A percentile compares a stretch with the other conserved stretches of the same genome.
phyloP scores from a whole-genome alignment of 2,888 invertebrate genomes.

The Epirrhoe tristata region DNA sequence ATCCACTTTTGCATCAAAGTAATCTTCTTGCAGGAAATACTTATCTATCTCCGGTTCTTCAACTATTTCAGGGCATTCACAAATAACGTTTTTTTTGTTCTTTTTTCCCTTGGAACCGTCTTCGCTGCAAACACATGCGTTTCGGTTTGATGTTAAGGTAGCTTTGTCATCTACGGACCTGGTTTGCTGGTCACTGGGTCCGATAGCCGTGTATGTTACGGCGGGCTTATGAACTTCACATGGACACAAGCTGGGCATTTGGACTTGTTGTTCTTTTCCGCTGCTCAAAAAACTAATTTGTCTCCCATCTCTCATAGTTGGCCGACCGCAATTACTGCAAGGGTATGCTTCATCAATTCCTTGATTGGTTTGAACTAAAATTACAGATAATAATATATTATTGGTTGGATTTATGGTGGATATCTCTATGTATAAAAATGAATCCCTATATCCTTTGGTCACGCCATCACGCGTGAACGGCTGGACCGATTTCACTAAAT shows the following conservation, averaged over 20 bases:
- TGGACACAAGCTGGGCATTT: conserved; percentile 23
- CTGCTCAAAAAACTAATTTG: conserved; percentile 30
- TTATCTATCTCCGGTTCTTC: conserved; percentile 23
- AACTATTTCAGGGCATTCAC: conserved; percentile 42
- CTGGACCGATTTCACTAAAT: no score
- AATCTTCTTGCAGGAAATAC: neutral
- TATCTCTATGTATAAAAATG: no score
- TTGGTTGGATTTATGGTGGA: no score
- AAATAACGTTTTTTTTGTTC: conserved; percentile 41
- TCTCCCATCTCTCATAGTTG: conserved; percentile 21
- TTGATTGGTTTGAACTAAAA: conserved; percentile 5
- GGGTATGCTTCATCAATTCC: conserved; percentile 6
- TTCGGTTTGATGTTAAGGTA: conserved; percentile 1
- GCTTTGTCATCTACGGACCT: conserved; percentile 1
- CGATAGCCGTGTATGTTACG: neutral
- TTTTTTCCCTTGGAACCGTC: conserved; percentile 22
- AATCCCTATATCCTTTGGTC: no score
- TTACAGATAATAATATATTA: neutral
- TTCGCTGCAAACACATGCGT: conserved; percentile 10
- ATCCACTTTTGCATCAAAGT: conserved; percentile 36
- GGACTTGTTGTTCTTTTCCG: conserved; percentile 32
- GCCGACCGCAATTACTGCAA: conserved; percentile 30
- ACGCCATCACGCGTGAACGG: no score
- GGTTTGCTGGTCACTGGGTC: conserved; percentile 1
- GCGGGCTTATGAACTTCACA: conserved; percentile 29